Conservation (phyloP, 2,113 vertebrate species). For the Rhinogobius similis region DNA sequence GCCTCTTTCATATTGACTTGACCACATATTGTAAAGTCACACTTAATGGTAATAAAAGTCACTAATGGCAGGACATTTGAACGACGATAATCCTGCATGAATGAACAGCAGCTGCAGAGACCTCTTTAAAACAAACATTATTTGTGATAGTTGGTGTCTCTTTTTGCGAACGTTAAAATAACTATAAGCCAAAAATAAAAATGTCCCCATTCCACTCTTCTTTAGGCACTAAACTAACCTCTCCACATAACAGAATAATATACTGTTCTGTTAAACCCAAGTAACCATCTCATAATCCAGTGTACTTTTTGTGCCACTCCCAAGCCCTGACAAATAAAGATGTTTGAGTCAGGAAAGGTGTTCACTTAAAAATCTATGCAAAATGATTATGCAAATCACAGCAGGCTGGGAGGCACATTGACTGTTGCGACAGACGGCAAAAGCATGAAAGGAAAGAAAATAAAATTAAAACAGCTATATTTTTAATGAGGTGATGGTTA, state of each 20-base stretch:
- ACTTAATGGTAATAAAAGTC: conserved; percentile 7
- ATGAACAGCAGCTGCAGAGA: neutral
- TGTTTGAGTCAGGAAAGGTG: neutral
- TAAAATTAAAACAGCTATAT: too few species aligned
- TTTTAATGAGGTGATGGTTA: neutral
- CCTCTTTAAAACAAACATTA: neutral
- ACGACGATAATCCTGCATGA: conserved; percentile 1
- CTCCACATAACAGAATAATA: neutral
- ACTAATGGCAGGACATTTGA: neutral
- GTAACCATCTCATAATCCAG: neutral
- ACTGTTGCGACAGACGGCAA: neutral
- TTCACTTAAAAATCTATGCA: neutral
- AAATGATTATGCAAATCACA: neutral
- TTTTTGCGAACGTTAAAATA: neutral
- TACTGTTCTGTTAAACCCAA: neutral
- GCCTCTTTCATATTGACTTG: neutral
- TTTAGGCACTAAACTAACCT: neutral
- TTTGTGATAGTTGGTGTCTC: neutral
- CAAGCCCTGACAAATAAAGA: neutral
- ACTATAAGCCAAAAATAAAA: neutral
- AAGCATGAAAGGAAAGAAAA: neutral
- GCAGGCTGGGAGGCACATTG: neutral
- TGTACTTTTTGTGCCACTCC: neutral
- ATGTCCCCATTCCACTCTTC: neutral
- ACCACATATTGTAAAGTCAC: conserved; percentile 2